phyloP scores from a whole-genome alignment of 2,888 invertebrate genomes.

The Sesia bembeciformis region DNA sequence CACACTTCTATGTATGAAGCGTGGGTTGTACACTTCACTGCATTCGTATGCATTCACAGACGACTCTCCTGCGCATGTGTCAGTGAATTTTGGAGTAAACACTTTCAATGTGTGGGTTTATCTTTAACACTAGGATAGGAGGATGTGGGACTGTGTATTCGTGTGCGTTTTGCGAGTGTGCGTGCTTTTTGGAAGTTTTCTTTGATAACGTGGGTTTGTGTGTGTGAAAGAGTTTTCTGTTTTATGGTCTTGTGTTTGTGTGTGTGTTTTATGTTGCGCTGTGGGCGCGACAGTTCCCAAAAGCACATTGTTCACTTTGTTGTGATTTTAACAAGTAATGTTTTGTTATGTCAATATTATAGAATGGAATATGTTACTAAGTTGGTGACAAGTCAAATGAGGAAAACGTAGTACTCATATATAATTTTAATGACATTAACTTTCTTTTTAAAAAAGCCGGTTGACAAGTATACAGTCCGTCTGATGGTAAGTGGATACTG shows the following conservation, averaged over 20 bases:
- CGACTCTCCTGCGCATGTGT: slow-evolving; percentile 16
- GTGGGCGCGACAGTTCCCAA: slow-evolving; percentile 10
- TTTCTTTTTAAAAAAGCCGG: too few relatives aligned
- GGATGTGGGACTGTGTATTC: slow-evolving; percentile 3
- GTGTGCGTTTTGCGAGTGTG: slow-evolving; percentile 12
- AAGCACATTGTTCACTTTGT: slow-evolving; percentile 2
- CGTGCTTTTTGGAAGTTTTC: slow-evolving; percentile 23
- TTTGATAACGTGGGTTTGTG: slow-evolving; percentile 15
- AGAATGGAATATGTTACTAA: too few relatives aligned
- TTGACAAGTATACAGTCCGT: too few relatives aligned
- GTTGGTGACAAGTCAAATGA: too few relatives aligned
- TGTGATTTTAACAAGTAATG: slow-evolving; percentile 2
- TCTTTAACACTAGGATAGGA: slow-evolving; percentile 18
- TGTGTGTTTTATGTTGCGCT: slow-evolving; percentile 7
- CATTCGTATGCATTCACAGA: slow-evolving; percentile 34
- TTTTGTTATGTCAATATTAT: not conserved
- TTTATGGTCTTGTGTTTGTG: not conserved
- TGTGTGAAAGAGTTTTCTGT: slow-evolving; percentile 1
- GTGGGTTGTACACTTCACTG: slow-evolving; percentile 23
- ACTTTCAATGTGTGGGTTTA: slow-evolving; percentile 29
- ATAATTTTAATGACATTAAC: too few relatives aligned
- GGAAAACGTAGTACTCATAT: too few relatives aligned
- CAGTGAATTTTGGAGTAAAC: slow-evolving; percentile 41
- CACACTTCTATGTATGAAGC: slow-evolving; percentile 15
- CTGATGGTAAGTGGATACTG: too few relatives aligned